Evolutionary conservation across 1,140 invertebrate species (phyloP).

Genomic region (Zaprionus ghesquierei): DNA sequence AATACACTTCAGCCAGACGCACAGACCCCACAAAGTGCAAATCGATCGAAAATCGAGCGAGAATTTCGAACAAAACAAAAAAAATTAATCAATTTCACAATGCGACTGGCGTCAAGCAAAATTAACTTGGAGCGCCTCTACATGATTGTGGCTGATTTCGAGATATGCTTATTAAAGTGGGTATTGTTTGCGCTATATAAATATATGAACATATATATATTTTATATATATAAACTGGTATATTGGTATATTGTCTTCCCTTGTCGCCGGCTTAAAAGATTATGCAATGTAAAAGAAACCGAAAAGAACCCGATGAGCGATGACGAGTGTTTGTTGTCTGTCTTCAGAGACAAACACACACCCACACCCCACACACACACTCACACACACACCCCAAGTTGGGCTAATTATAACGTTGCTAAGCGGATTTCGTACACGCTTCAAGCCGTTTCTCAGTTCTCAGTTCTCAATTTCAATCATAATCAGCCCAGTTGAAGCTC

Average conservation of each 20-base stretch:
- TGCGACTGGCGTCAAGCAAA: constrained; percentile 52
- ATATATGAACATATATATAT: no score
- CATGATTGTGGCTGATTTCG: constrained; percentile 57
- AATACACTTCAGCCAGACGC: background rate
- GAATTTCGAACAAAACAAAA: constrained; percentile 60
- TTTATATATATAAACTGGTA: background rate
- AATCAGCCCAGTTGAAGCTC: constrained; percentile 6
- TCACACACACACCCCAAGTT: constrained; percentile 35
- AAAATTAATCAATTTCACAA: constrained; percentile 76
- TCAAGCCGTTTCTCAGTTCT: background rate
- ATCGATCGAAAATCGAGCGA: constrained; percentile 16
- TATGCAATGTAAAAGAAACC: constrained; percentile 61
- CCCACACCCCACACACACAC: background rate
- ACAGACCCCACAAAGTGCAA: constrained; percentile 21
- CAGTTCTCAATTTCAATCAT: background rate
- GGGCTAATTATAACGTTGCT: constrained; percentile 71
- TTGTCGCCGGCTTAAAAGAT: constrained; percentile 50
- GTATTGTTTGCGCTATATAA: background rate
- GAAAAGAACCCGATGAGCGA: constrained; percentile 40
- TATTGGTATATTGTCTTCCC: constrained; percentile 15
- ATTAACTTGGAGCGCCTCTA: constrained; percentile 35
- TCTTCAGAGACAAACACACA: background rate
- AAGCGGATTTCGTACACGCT: constrained; percentile 63
- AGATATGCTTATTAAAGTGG: background rate
- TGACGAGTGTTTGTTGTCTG: constrained; percentile 5